A percentile compares a stretch with the other conserved stretches of the same genome.
phyloP scores from a whole-genome alignment of 2,888 invertebrate species.

The Sepioteuthis lessoniana region DNA sequence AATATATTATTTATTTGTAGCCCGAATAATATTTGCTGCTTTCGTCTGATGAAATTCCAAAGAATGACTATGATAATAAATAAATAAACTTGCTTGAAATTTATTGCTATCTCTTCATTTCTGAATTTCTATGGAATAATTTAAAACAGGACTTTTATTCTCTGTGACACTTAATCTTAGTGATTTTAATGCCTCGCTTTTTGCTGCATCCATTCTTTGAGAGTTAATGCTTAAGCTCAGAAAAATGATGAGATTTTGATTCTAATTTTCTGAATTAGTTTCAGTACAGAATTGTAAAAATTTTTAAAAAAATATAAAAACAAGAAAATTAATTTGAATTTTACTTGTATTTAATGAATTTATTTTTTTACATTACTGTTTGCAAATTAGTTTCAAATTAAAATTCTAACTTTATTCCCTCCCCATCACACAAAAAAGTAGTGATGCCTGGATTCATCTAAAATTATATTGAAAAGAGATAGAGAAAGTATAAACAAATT shows the following conservation, averaged over 20 bases:
- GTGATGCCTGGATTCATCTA: no score
- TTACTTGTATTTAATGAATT: not conserved
- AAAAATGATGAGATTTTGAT: constrained; percentile 21
- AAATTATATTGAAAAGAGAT: no score
- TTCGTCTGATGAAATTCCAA: not conserved
- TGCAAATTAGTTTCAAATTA: constrained; percentile 33
- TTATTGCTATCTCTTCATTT: not conserved
- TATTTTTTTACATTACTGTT: not conserved
- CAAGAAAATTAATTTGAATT: not conserved
- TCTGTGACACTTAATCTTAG: not conserved
- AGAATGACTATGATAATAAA: not conserved
- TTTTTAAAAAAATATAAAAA: not conserved
- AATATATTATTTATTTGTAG: not conserved
- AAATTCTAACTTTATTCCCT: not conserved
- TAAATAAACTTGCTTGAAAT: not conserved
- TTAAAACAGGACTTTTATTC: not conserved
- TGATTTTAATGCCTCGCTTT: not conserved
- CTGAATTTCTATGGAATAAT: not conserved
- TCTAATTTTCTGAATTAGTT: constrained; percentile 33
- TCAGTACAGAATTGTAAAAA: not conserved
- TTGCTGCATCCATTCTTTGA: not conserved
- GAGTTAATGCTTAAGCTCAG: not conserved
- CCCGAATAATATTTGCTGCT: not conserved
- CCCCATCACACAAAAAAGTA: no score
- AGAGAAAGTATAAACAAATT: no score